Evolutionary conservation across 2,888 invertebrate genomes (phyloP).

Genomic region (Chloroclysta siterata): DNA sequence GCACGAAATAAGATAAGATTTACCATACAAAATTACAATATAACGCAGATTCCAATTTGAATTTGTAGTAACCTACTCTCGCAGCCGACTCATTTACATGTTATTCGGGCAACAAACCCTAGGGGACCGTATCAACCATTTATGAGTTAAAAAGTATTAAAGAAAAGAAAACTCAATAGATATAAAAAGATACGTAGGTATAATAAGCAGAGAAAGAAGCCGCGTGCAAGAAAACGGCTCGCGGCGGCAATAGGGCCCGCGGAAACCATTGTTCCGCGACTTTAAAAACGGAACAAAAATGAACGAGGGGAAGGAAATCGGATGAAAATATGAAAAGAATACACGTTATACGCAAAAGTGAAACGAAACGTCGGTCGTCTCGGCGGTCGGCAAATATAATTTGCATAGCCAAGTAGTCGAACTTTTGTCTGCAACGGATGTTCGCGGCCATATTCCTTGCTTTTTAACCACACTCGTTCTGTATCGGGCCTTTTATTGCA

Average conservation of each 20-base stretch:
- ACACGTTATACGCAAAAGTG: constrained; percentile 81
- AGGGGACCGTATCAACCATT: constrained; percentile 83
- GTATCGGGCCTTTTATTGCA: constrained; percentile 82
- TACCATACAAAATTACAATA: constrained; percentile 57
- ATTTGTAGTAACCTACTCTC: constrained; percentile 63
- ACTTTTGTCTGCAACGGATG: constrained; percentile 83
- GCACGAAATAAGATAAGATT: constrained; percentile 46
- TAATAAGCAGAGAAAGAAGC: constrained; percentile 80
- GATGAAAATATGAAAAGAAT: constrained; percentile 85
- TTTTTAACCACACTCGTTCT: constrained; percentile 82
- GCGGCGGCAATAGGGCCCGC: constrained; percentile 78
- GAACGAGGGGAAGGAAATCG: constrained; percentile 83
- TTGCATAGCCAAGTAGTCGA: constrained; percentile 85
- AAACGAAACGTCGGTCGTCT: constrained; percentile 82
- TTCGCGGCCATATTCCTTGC: constrained; percentile 83
- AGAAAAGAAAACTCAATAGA: constrained; percentile 82
- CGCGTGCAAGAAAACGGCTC: constrained; percentile 80
- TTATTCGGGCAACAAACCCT: constrained; percentile 81
- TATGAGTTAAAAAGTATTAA: constrained; percentile 84
- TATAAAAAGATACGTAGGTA: constrained; percentile 73
- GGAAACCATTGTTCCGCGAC: constrained; percentile 82
- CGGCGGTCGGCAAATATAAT: constrained; percentile 85
- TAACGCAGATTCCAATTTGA: constrained; percentile 68
- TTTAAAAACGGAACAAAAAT: constrained; percentile 81
- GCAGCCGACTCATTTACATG: constrained; percentile 80